Conservation (phyloP, 2,113 vertebrate species). For the Eclectus roratus region DNA sequence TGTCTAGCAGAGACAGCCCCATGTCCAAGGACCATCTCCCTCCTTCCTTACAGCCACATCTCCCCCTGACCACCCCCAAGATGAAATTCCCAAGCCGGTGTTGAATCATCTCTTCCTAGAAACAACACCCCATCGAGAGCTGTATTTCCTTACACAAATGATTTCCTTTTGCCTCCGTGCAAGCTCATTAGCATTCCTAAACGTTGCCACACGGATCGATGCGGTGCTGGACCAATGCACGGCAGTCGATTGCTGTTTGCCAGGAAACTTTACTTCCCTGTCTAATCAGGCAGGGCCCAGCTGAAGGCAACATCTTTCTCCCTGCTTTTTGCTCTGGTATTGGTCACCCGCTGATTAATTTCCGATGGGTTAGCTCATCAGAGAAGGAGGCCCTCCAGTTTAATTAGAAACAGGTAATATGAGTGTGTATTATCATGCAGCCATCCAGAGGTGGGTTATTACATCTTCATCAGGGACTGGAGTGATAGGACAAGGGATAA, state of each 20-base stretch:
- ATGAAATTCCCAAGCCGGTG: accelerated
- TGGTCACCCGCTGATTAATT: neutral
- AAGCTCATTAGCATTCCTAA: slow-evolving; percentile 42
- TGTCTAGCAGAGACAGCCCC: neutral
- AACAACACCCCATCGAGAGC: neutral
- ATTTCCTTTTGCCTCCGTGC: neutral
- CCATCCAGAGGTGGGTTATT: neutral
- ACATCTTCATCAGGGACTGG: neutral
- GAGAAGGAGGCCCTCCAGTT: neutral
- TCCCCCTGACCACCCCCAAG: accelerated
- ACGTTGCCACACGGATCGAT: accelerated
- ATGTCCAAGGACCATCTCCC: neutral
- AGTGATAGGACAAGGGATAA: neutral
- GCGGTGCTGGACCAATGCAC: neutral
- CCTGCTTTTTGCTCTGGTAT: neutral
- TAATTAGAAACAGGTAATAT: neutral
- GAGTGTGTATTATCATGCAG: neutral
- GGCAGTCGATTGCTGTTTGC: slow-evolving; percentile 22
- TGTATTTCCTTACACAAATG: neutral
- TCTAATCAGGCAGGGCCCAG: neutral
- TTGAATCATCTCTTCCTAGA: neutral
- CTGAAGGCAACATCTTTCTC: neutral
- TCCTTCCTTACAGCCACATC: neutral
- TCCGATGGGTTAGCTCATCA: neutral
- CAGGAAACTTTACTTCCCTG: neutral